Conservation (phyloP, 2,888 invertebrate species). For the Xestoiulus laeticollis region DNA sequence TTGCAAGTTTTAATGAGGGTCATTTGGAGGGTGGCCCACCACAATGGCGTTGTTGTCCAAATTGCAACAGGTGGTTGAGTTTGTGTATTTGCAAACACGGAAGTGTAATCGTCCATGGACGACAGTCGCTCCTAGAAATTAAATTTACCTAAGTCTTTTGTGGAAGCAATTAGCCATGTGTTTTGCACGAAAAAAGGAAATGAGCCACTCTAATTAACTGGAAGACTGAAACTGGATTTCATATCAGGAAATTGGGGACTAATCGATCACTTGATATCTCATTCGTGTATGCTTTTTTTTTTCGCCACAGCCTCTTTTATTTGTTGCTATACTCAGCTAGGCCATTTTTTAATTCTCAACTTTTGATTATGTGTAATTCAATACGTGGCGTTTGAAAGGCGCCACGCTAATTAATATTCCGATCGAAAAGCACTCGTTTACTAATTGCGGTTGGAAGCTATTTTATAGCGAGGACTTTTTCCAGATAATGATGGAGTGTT, state of each 20-base stretch:
- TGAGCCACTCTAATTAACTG: conserved; percentile 15
- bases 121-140: not conserved
- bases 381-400: conserved; percentile 25
- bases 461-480: not conserved
- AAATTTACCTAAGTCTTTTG: not conserved
- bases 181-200: not conserved
- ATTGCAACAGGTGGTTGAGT: not conserved
- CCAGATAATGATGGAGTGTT: conserved; percentile 32
- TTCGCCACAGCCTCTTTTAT: not conserved
- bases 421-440: conserved; percentile 15
- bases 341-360: not conserved
- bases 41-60: not conserved
- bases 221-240: conserved; percentile 28
- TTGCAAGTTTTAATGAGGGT: conserved; percentile 1
- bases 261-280: conserved; percentile 23
- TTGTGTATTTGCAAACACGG: not conserved
- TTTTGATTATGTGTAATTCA: conserved; percentile 29
- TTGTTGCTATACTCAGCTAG: conserved; percentile 6
- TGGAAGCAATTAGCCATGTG: not conserved
- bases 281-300: not conserved
- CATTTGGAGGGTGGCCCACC: not conserved
- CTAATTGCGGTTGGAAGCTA: conserved; percentile 37
- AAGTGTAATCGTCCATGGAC: not conserved
- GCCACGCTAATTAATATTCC: conserved; percentile 25
- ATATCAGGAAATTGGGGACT: conserved; percentile 37